Evolutionary conservation across 2,113 vertebrate species (phyloP), one percentile per base, ranked within the genome.

Genomic region (Myrmecophaga tridactyla): DNA sequence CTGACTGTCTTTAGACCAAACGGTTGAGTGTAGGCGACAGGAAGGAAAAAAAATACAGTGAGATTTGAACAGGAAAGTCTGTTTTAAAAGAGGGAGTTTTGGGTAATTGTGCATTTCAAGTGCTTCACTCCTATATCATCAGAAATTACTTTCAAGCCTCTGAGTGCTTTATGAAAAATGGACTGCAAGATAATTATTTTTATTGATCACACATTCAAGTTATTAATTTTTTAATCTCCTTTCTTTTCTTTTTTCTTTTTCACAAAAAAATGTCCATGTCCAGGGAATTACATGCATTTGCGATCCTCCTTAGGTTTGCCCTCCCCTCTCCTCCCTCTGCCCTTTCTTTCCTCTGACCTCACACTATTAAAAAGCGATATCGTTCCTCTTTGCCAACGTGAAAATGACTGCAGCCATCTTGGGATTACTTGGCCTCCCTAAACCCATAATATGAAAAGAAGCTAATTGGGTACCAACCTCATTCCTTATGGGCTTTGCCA

Each of bases 1-100:
- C 97, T 98, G 96, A 96, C 98, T 98, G 98, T 98, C 98, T 98
- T 98, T 98, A 98, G 98, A 98, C 98, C 97, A 97, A 98, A 97
- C 69, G 94, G 96, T 98, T 98, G 97, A 92, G 93, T 88, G 69
- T 96, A 97, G 97, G 98, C 98, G 98, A 97, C 96, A 97, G 86
- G 92, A 97, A 97, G 76, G 46, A 97, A 96, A 94, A 97, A 96
- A 94, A 96, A 92, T 51, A 86, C 95, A 80, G 43, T 69, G 93
- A 97, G 93, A 97, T 98, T 94, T 21, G 93, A 97, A 46, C 67
- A 83, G 97, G 95, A 96, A 98, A 98, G 93, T 97, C 93, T 98
- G 96, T 96, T 93, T 94, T 86, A 78, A 96, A 95, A 96, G 92
- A 95, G 94, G 89, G 60, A 62, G 91, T 84, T 96, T 95, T 95